phyloP scores from a whole-genome alignment of 2,113 vertebrate genomes.

The Delphinus delphis region DNA sequence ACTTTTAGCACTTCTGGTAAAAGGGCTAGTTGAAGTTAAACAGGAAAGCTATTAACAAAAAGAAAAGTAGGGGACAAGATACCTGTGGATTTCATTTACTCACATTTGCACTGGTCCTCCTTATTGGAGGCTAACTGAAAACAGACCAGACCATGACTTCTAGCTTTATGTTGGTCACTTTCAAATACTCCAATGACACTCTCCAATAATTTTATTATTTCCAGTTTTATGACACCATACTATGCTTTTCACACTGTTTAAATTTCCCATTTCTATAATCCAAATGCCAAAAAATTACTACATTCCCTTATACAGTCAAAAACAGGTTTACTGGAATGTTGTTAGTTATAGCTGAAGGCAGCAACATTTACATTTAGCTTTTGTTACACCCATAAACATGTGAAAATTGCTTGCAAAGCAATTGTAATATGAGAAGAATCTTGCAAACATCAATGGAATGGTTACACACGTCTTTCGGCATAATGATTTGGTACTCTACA shows the following conservation, averaged over 20 bases:
- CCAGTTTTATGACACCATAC: not conserved
- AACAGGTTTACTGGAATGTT: slow-evolving; percentile 86
- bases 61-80: not conserved
- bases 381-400: slow-evolving; percentile 73
- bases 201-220: slow-evolving; percentile 32
- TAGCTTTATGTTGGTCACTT: not conserved
- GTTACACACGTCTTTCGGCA: not conserved
- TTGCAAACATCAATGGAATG: slow-evolving; percentile 35
- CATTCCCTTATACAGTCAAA: slow-evolving; percentile 77
- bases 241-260: slow-evolving; percentile 44
- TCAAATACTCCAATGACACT: slow-evolving; percentile 12
- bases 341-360: slow-evolving; percentile 81
- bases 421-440: slow-evolving; percentile 46
- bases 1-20: not conserved
- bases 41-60: not conserved
- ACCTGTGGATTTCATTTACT: not conserved
- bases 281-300: slow-evolving; percentile 52
- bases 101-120: not conserved
- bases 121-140: slow-evolving; percentile 17
- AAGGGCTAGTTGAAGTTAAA: not conserved
- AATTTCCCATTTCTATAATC: slow-evolving; percentile 34
- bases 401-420: slow-evolving; percentile 72
- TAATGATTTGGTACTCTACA: slow-evolving; percentile 38
- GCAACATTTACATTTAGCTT: slow-evolving; percentile 78
- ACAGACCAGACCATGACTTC: not conserved